Evolutionary conservation across 2,888 invertebrate genomes (phyloP).

Genomic region (Mylabris sibirica): DNA sequence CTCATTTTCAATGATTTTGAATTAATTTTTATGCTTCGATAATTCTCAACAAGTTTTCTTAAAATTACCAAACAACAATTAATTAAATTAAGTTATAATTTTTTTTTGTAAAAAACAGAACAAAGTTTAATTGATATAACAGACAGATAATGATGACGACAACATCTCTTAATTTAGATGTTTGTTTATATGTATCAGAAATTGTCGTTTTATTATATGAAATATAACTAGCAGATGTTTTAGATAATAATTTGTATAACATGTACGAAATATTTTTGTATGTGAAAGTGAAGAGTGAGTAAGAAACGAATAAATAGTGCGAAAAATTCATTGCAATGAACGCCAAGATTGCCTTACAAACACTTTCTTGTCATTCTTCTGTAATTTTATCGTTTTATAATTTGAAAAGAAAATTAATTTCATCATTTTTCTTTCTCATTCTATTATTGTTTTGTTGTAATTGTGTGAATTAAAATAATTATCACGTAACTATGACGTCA

Average conservation of each 20-base stretch:
- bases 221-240: slow-evolving; percentile 1
- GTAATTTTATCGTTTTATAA: background rate
- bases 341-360: background rate
- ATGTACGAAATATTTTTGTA: background rate
- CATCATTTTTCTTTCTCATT: background rate
- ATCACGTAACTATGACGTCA: background rate
- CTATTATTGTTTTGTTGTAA: background rate
- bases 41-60: background rate
- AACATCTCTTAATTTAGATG: background rate
- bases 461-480: background rate
- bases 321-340: background rate
- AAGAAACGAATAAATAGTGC: background rate
- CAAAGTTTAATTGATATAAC: background rate
- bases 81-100: background rate
- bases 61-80: background rate
- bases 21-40: background rate
- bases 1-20: background rate
- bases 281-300: background rate
- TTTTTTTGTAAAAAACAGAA: background rate
- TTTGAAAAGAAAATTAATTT: no score
- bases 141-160: background rate
- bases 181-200: background rate
- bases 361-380: background rate
- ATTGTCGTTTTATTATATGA: background rate
- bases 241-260: background rate